Base-by-base conservation (phyloP, 1,140 invertebrate genomes). In the Caligus rogercresseyi region DNA sequence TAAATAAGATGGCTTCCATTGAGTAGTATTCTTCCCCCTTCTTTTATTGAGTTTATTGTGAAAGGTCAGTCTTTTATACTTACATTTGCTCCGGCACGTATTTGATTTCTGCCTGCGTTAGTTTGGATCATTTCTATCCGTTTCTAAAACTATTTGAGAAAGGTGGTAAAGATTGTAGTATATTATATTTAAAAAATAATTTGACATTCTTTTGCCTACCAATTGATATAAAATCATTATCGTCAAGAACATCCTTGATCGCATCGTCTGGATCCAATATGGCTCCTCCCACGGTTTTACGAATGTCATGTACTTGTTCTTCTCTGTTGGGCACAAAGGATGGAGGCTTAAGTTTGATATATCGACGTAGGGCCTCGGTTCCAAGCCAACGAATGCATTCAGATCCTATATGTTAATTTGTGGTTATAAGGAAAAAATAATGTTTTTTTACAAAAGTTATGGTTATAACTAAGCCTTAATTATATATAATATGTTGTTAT, bases 181-280 rank as follows among this genome's bases (percentile, higher is more conserved):
- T 16, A 54, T 31, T 57, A 59, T 23, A 26, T 21, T 1, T 52
- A 13, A 25, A 65, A 16, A 19, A 14, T n/a, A 23, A 11, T 55
- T 2, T 19, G 16, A 64, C 25, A 43, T 43, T 43, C 31, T 43
- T 3, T 25, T 4, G 23, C 2, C 74, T 72, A 81, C 80, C 79
- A 26, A 81, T 75, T 25, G 78, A 78, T 21, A 82, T 78, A 68
- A 80, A 82, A 64, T 83, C 81, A 70, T 81, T 78, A 69, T 82
- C 79, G 65, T 81, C 78, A 4, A 83, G 70, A 19, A 83, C 77
- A 59, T 78, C 74, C 56, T 67, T 70, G 25, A 83, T 74, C 11
- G 70, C 13, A 68, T 83, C 81, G 65, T 78, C 75, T 2, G 74
- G 74, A 68, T 83, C 80, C 53, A 82, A 68, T 52, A 83, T 76